Conservation (phyloP, 2,797 vertebrate species). For the Menidia menidia region DNA sequence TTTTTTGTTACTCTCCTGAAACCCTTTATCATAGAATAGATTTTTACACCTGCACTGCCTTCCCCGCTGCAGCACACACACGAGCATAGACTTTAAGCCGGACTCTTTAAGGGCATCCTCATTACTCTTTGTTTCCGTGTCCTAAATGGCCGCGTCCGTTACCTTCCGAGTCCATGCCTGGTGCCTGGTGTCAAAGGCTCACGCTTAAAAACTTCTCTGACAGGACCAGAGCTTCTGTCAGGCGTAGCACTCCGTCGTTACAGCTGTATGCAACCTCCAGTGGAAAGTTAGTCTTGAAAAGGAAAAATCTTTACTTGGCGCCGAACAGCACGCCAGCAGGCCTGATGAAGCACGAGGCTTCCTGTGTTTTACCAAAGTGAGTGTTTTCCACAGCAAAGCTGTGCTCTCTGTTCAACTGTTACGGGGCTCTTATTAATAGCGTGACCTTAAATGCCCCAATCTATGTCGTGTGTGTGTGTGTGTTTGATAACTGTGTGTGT, state of each 20-base stretch:
- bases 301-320: slow-evolving; percentile 41
- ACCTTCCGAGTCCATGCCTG: too few species aligned
- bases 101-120: slow-evolving; percentile 6
- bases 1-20: slow-evolving; percentile 25
- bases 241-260: slow-evolving; percentile 50
- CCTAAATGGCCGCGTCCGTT: slow-evolving; percentile 5
- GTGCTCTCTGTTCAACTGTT: slow-evolving; percentile 45
- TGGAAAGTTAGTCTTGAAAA: slow-evolving; percentile 64
- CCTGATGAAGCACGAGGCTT: slow-evolving; percentile 36
- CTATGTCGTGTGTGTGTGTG: slow-evolving; percentile 29
- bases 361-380: slow-evolving; percentile 73
- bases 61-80: slow-evolving; percentile 55
- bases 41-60: slow-evolving; percentile 30
- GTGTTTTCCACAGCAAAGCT: slow-evolving; percentile 49
- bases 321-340: slow-evolving; percentile 34
- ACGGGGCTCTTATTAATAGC: slow-evolving; percentile 32
- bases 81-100: slow-evolving; percentile 5
- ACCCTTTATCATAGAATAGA: slow-evolving; percentile 43
- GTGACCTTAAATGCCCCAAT: slow-evolving; percentile 40
- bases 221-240: slow-evolving; percentile 50
- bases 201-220: slow-evolving; percentile 24
- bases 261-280: slow-evolving; percentile 60
- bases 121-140: slow-evolving; percentile 13
- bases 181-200: slow-evolving; percentile 15
- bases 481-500: slow-evolving; percentile 30